Base-by-base conservation (phyloP, 53 echinoderm and acorn worm genomes). In the Holothuria scabra region DNA sequence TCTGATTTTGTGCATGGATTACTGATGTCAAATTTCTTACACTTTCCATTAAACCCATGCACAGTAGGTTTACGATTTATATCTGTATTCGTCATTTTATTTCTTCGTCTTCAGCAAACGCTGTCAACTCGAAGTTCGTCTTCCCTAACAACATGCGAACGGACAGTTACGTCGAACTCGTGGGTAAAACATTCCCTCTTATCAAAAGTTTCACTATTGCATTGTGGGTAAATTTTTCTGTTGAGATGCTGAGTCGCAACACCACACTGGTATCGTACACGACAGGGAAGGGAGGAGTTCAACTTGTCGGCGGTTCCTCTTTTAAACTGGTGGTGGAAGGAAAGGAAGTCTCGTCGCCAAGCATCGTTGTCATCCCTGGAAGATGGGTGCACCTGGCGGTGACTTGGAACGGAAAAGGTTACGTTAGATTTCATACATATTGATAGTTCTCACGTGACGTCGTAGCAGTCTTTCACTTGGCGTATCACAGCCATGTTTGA, bases 81-180 rank as follows among this genome's bases (percentile, higher is more conserved):
- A 38, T 72, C 3, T 33, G 38, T 38, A 0, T 31, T 22, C 25
- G 12, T 82, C 30, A 59, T 68, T 18, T 57, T 10, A 41, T 41
- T 56, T 67, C 14, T 10, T 13, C 65, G 28, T 24, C 58, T 65
- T 0, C 31, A 99, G 99, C 94, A 19, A 85, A 87, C 37, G 84
- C 99, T 5, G 92, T 94, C n/a, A 92, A 99, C 83, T 99, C 99
- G 0, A 88, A 92, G 13, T 79, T 99, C 46, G 99, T 94, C 29
- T 99, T 89, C 79, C 87, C 79, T 18, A 72, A 59, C 64, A 76
- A 74, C 28, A 55, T 32, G 23, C 37, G 66, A 34, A 61, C 78
- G 0, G 79, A 85, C 56, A 85, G 88, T 46, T 94, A 94, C 76
- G 91, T 92, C 18, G 66, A 94, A 28, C 89, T 99, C 46, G 81